Conservation (phyloP, 2,113 vertebrate genomes). For the Perccottus glenii region DNA sequence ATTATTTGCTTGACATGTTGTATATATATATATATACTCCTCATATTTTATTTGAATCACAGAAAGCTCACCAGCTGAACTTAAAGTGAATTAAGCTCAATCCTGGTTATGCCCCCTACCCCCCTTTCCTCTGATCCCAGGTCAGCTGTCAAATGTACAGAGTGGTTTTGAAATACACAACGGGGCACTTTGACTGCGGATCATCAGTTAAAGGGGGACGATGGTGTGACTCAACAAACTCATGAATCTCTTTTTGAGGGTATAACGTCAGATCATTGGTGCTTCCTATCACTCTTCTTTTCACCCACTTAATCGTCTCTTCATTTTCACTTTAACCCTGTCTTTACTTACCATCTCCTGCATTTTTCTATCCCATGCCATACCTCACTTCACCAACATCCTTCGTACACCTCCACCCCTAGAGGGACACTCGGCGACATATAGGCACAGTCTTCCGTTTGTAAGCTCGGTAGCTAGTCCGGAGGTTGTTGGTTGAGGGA, state of each 20-base stretch:
- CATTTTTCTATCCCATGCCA: slow-evolving; percentile 43
- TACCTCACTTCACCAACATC: slow-evolving; percentile 49
- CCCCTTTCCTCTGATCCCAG: slow-evolving; percentile 39
- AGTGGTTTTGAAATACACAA: not conserved
- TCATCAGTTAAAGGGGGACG: slow-evolving; percentile 24
- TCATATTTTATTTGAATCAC: slow-evolving; percentile 32
- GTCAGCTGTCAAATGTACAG: slow-evolving; percentile 29
- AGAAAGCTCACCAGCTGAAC: slow-evolving; percentile 31
- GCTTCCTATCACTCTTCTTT: slow-evolving; percentile 70
- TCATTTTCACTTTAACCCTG: slow-evolving; percentile 47
- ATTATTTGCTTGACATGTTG: slow-evolving; percentile 49
- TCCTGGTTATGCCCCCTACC: slow-evolving; percentile 19
- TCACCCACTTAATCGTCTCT: slow-evolving; percentile 34
- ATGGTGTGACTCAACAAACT: slow-evolving; percentile 33
- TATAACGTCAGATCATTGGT: slow-evolving; percentile 67
- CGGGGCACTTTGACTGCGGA: slow-evolving; percentile 28
- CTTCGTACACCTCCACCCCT: slow-evolving; percentile 33
- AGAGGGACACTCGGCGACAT: slow-evolving; percentile 34
- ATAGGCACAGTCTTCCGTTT: slow-evolving; percentile 60
- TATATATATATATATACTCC: slow-evolving; percentile 40
- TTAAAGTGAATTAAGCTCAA: slow-evolving; percentile 54
- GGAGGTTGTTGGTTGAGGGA: slow-evolving; percentile 47
- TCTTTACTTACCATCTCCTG: slow-evolving; percentile 52
- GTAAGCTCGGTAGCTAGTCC: slow-evolving; percentile 36
- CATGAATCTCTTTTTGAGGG: slow-evolving; percentile 48